These are phyloP conservation scores for Noctua janthe DNA, from an alignment of 2,888 invertebrate species.

Conservation along the genomic window DNA sequence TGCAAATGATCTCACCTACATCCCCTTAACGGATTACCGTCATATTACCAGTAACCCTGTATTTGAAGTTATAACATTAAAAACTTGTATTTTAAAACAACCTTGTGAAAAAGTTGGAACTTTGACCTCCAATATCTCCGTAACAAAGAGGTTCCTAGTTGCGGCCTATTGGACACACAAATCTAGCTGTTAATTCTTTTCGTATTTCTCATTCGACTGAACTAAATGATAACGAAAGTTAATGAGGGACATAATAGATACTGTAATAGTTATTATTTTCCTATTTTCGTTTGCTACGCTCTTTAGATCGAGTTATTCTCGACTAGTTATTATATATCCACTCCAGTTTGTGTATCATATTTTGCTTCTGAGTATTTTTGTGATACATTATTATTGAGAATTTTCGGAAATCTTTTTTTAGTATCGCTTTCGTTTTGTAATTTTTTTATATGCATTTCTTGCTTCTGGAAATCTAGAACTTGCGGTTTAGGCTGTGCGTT, in stretches of 20 bases:
- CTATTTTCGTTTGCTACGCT: background rate
- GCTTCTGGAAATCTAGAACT: no score
- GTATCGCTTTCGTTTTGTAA: no score
- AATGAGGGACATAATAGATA: constrained; percentile 5
- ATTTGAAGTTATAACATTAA: no score
- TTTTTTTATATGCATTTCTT: no score
- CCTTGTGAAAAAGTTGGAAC: no score
- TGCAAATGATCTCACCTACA: no score
- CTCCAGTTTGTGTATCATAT: background rate
- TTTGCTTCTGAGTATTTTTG: background rate
- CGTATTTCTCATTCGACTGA: background rate
- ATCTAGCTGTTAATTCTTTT: background rate
- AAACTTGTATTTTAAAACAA: no score
- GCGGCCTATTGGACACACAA: background rate
- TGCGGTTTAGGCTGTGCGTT: no score
- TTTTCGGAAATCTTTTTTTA: background rate
- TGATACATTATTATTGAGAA: background rate
- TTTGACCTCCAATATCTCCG: no score
- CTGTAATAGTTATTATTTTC: background rate
- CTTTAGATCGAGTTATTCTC: background rate
- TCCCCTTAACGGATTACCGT: no score
- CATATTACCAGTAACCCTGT: no score
- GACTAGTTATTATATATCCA: background rate
- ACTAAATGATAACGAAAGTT: background rate
- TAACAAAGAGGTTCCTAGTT: no score